Evolutionary conservation across 1,140 invertebrate genomes (phyloP).

Genomic region (Megathymus violae): DNA sequence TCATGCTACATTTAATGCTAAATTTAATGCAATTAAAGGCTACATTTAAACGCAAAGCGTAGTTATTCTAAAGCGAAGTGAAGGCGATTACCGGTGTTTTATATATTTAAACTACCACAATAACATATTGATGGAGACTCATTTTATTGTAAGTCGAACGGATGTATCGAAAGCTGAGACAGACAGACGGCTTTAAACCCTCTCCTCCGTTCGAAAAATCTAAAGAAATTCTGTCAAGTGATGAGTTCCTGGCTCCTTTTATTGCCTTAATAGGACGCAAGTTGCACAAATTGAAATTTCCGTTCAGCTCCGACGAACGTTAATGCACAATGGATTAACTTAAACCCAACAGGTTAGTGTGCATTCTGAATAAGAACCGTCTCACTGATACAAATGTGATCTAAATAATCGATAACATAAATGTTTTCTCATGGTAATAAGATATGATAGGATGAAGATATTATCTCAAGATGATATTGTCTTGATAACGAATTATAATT

Average conservation of each 20-base stretch:
- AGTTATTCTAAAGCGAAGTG: too few relatives aligned
- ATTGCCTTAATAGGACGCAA: slow-evolving; percentile 67
- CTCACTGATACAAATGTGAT: background rate
- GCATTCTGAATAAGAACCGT: background rate
- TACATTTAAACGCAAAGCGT: too few relatives aligned
- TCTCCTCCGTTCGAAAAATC: slow-evolving; percentile 24
- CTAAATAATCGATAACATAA: background rate
- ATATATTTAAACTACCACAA: too few relatives aligned
- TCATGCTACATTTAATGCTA: too few relatives aligned
- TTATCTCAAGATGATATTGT: too few relatives aligned
- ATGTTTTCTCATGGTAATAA: background rate
- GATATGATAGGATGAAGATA: too few relatives aligned
- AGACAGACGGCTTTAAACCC: background rate
- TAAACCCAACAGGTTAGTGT: background rate
- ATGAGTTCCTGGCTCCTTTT: slow-evolving; percentile 64
- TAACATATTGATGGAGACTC: too few relatives aligned
- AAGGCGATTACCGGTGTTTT: too few relatives aligned
- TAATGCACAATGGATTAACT: slow-evolving; percentile 38
- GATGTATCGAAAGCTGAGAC: background rate
- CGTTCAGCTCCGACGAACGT: slow-evolving; percentile 47
- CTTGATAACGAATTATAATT: slow-evolving; percentile 15
- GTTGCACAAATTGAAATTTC: slow-evolving; percentile 74
- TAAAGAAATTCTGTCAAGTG: slow-evolving; percentile 60
- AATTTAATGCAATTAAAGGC: too few relatives aligned
- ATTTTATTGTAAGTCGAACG: background rate